Base-by-base conservation (phyloP, 2,113 vertebrate species). In the Condylura cristata region DNA sequence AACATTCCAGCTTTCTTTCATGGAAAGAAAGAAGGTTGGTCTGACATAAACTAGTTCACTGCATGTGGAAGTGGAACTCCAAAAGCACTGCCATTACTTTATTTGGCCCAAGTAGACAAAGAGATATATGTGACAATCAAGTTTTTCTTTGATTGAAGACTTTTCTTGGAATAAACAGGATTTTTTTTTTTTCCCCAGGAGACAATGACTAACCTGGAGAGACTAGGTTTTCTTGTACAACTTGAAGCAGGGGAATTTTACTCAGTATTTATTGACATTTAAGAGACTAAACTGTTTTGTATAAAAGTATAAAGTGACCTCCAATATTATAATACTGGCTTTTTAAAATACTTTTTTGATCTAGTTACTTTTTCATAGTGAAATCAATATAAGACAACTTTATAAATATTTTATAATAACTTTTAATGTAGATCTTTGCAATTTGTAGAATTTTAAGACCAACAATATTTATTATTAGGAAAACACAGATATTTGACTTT, bases 321-420 rank as follows among this genome's bases (percentile, higher is more conserved):
- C 53, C 28, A 85, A 48, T 82, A 20, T 63, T 70, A 11, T 58
- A 72, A 7, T 87, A 60, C 51, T 61, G 30, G 39, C 41, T 44
- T 92, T 90, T 79, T 68, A 20, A 72, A 81, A 60, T 83, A 30
- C 6, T 79, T 88, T 88, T 74, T 83, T 83, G 37, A 92, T 53
- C 8, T 34, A 68, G n/a, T 87, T 86, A 34, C 46, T 91, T 89
- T 12, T 93, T 90, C 61, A 78, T 0, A 87, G 58, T 66, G 88
- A 93, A 86, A 87, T 79, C 24, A 93, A 24, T 75, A 70, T 65
- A 95, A 83, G 53, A 9, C 2, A 74, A n/a, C 53, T 93, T 90
- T 65, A 83, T 30, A 65, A 80, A 88, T 84, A 56, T 72, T 14
- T 87, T 44, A 41, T 39, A 66, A 32, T 90, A 34, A 58, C 60